Evolutionary conservation across 35 echinoderm and acorn worm species (phyloP).

Genomic region (Patiria miniata): DNA sequence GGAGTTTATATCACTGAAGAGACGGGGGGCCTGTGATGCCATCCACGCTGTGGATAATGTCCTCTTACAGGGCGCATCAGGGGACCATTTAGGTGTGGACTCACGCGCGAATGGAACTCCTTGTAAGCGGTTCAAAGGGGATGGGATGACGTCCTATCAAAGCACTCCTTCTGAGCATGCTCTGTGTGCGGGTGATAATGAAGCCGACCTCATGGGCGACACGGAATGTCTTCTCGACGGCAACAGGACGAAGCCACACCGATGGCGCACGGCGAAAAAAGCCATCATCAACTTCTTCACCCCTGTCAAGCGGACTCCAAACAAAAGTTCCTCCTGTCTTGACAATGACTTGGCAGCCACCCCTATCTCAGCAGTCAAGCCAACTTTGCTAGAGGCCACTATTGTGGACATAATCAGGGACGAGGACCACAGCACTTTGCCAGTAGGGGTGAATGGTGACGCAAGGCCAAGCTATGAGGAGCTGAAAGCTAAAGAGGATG

Average conservation of each 20-base stretch:
- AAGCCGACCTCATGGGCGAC: neutral
- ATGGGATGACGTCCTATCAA: neutral
- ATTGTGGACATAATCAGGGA: neutral
- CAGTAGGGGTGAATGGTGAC: neutral
- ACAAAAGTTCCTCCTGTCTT: neutral
- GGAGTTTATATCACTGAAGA: neutral
- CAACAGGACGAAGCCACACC: neutral
- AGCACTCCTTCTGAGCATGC: constrained; percentile 15
- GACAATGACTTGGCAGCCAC: neutral
- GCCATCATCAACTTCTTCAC: neutral
- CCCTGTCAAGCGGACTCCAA: neutral
- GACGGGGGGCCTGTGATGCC: neutral
- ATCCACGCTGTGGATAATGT: neutral
- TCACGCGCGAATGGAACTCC: neutral
- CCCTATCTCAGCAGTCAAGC: neutral
- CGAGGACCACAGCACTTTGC: neutral
- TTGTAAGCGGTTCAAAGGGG: neutral
- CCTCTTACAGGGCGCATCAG: neutral
- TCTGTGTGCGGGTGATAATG: neutral
- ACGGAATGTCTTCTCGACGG: neutral
- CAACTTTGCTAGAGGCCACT: neutral
- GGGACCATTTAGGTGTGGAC: neutral
- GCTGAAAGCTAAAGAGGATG: constrained; percentile 75
- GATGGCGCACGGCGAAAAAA: neutral
- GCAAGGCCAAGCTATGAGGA: constrained; percentile 63